phyloP scores from a whole-genome alignment of 2,888 invertebrate species.

The Therioaphis trifolii region DNA sequence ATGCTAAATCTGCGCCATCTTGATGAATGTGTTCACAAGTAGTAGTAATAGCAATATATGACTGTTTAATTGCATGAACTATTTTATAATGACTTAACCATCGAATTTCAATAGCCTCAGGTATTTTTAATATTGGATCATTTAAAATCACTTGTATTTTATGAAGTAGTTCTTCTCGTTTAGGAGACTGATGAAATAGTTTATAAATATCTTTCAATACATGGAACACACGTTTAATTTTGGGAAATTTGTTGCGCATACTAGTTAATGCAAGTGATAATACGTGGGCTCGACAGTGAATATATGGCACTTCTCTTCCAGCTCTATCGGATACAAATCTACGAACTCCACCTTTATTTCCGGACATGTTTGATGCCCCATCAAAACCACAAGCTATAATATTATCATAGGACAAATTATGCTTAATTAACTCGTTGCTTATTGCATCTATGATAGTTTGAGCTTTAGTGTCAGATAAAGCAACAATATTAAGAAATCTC shows the following conservation, averaged over 20 bases:
- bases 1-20: slow-evolving; percentile 23
- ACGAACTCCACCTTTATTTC: slow-evolving; percentile 24
- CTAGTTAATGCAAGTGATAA: slow-evolving; percentile 41
- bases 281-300: slow-evolving; percentile 14
- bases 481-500: background rate
- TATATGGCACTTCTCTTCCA: slow-evolving; percentile 8
- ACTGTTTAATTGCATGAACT: slow-evolving; percentile 19
- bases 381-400: slow-evolving; percentile 25
- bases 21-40: slow-evolving; percentile 32
- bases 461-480: slow-evolving; percentile 12
- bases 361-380: slow-evolving; percentile 8
- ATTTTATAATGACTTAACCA: slow-evolving; percentile 31
- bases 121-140: slow-evolving; percentile 20
- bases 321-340: slow-evolving; percentile 1
- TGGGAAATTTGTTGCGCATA: slow-evolving; percentile 30
- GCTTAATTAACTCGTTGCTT: background rate
- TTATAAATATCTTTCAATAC: slow-evolving; percentile 37
- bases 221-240: slow-evolving; percentile 37
- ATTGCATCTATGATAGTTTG: background rate
- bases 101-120: slow-evolving; percentile 19
- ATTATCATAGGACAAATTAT: background rate
- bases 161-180: slow-evolving; percentile 32
- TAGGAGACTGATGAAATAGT: slow-evolving; percentile 33
- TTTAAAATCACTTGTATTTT: slow-evolving; percentile 3
- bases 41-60: slow-evolving; percentile 14